Evolutionary conservation across 2,113 vertebrate genomes (phyloP), one percentile per base, ranked within the genome.

Genomic region (Dipodomys spectabilis): DNA sequence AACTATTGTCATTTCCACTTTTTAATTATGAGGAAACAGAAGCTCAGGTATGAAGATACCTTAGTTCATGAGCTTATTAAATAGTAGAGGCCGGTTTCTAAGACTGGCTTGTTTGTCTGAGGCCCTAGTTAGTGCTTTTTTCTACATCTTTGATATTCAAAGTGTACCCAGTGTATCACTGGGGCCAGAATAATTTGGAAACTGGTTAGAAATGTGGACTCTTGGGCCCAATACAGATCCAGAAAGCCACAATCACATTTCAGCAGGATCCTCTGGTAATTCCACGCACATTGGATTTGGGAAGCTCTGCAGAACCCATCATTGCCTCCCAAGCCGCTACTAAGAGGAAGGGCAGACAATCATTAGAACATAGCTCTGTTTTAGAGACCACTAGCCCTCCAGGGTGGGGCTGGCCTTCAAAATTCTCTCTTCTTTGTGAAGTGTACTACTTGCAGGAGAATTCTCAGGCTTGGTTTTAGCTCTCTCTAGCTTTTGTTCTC

Each of bases 1-100:
- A 73, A 88, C 85, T 27, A 27, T 30, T 62, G 77, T 49, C 18
- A 84, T 69, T 87, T 93, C 28, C 16, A 83, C 32, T 82, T 84
- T 72, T 84, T 72, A 77, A 44, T 62, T 57, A 74, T 75, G 23
- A 69, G 23, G 32, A 90, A 90, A 85, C 35, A 82, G 45, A 60
- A 49, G 9, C 27, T 87, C 27, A 81, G 20, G 27, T 62, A 6
- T 49, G 75, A 91, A 88, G 39, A 69, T 8, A 23, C 19, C n/a
- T 79, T 32, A 60, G 64, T 74, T 87, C 30, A 44, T 35, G 74
- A 68, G 44, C 39, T 28, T 82, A 62, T 53, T 65, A 86, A 12
- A 12, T 64, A 65, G n/a, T 68, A 11, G 27, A 80, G 18, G 18
- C 73, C 15, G 32, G 25, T 78, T 86, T 82, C 71, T 30, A 73